These are phyloP conservation scores for Cheumatopsyche charites DNA, from an alignment of 1,140 invertebrate genomes.

Conservation along the genomic window DNA sequence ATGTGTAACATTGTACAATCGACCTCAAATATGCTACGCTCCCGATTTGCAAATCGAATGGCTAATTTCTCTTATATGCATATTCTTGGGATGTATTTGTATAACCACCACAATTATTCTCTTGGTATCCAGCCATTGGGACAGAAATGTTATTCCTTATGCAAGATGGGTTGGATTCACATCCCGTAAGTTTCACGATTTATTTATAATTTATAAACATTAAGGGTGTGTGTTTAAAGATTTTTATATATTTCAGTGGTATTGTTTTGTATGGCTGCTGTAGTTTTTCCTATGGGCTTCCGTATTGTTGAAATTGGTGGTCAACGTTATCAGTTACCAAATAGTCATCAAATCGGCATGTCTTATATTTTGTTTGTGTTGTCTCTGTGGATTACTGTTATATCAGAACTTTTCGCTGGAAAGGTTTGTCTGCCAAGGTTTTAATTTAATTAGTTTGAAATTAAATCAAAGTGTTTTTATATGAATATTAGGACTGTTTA, in stretches of 20 bases:
- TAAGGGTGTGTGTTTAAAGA: constrained; percentile 24
- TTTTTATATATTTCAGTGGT: constrained; percentile 76
- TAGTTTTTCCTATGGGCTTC: constrained; percentile 96
- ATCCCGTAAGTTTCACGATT: constrained; percentile 73
- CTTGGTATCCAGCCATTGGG: constrained; percentile 87
- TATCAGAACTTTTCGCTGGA: constrained; percentile 95
- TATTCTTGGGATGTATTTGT: constrained; percentile 90
- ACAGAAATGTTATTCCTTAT: constrained; percentile 87
- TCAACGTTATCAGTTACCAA: constrained; percentile 92
- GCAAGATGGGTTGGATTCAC: constrained; percentile 95
- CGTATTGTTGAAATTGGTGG: constrained; percentile 95
- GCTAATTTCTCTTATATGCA: constrained; percentile 87
- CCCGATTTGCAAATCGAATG: constrained; percentile 88
- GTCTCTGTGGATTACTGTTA: constrained; percentile 94
- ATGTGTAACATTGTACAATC: constrained; percentile 90
- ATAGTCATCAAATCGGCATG: constrained; percentile 93
- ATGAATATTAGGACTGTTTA: too few relatives aligned
- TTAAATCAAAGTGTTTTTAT: too few relatives aligned
- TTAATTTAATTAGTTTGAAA: constrained; percentile 60
- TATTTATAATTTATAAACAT: not conserved
- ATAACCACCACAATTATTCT: constrained; percentile 91
- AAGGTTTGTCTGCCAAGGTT: constrained; percentile 96
- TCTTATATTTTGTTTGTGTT: constrained; percentile 95
- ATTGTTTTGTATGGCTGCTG: constrained; percentile 92
- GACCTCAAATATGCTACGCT: constrained; percentile 85